A percentile compares a stretch with the other conserved stretches of the same genome.
Evolutionary conservation across 1,140 invertebrate genomes (phyloP).

Genomic region (Rhopalosiphum padi): DNA sequence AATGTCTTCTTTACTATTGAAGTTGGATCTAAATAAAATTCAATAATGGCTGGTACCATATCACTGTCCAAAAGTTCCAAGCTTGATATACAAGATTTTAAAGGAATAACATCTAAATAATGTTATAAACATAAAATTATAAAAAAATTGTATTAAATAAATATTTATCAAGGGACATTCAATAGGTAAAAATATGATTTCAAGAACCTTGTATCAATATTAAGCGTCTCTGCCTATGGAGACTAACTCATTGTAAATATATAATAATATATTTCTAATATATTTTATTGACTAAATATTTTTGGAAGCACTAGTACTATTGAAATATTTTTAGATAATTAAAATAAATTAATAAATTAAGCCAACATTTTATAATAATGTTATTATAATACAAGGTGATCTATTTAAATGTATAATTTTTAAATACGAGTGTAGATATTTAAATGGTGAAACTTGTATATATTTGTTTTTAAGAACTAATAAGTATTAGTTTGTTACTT

Average conservation of each 20-base stretch:
- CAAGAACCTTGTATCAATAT: background rate
- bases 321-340: too few relatives aligned
- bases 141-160: background rate
- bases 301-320: too few relatives aligned
- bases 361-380: background rate
- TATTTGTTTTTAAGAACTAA: background rate
- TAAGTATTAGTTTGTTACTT: background rate
- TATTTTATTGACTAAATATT: too few relatives aligned
- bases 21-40: constrained; percentile 53
- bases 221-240: background rate
- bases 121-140: background rate
- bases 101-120: constrained; percentile 42
- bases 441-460: too few relatives aligned
- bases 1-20: constrained; percentile 40
- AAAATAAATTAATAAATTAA: too few relatives aligned
- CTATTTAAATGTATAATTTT: too few relatives aligned
- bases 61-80: constrained; percentile 51
- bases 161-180: background rate
- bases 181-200: background rate
- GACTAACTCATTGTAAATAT: too few relatives aligned
- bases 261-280: too few relatives aligned
- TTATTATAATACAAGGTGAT: too few relatives aligned
- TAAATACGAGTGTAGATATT: too few relatives aligned
- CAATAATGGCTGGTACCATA: constrained; percentile 46
- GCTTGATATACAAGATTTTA: constrained; percentile 52